These are phyloP conservation scores for Drosophila takahashii DNA, from an alignment of 1,140 invertebrate species.

Conservation along the genomic window DNA sequence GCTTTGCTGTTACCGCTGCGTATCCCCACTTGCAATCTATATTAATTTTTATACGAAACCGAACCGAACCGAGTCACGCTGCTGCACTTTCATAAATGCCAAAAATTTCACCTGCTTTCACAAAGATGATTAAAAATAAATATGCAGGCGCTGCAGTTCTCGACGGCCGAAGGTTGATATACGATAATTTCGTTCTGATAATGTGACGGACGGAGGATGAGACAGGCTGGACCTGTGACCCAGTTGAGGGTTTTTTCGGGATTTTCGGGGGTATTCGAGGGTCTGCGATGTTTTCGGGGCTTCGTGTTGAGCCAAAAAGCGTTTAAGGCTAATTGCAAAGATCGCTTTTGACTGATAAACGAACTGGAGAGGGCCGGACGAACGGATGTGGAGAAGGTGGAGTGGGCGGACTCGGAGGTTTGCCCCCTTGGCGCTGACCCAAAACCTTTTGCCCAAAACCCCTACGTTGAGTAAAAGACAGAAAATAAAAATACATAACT, in stretches of 20 bases:
- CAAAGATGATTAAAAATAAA: slow-evolving; percentile 84
- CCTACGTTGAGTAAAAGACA: background rate
- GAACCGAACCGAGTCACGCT: slow-evolving; percentile 58
- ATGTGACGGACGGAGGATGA: slow-evolving; percentile 67
- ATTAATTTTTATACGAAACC: slow-evolving; percentile 77
- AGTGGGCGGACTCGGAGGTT: slow-evolving; percentile 56
- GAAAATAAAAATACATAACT: background rate
- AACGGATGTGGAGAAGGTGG: slow-evolving; percentile 24
- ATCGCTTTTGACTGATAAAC: slow-evolving; percentile 79
- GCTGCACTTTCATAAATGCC: slow-evolving; percentile 83
- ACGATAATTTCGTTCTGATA: slow-evolving; percentile 83
- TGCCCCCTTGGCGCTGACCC: slow-evolving; percentile 69
- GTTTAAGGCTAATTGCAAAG: slow-evolving; percentile 83
- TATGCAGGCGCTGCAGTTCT: slow-evolving; percentile 67
- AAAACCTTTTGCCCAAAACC: slow-evolving; percentile 65
- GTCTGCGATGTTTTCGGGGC: background rate
- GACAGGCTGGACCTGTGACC: slow-evolving; percentile 28
- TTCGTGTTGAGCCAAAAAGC: slow-evolving; percentile 79
- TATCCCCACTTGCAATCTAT: slow-evolving; percentile 78
- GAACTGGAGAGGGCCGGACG: slow-evolving; percentile 14
- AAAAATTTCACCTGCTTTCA: slow-evolving; percentile 84
- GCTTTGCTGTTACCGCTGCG: slow-evolving; percentile 32
- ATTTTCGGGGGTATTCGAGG: background rate
- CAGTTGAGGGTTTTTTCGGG: slow-evolving; percentile 25
- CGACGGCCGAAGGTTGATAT: slow-evolving; percentile 63